phyloP scores from a whole-genome alignment of 2,797 vertebrate genomes.

The Rhynchonycteris naso region DNA sequence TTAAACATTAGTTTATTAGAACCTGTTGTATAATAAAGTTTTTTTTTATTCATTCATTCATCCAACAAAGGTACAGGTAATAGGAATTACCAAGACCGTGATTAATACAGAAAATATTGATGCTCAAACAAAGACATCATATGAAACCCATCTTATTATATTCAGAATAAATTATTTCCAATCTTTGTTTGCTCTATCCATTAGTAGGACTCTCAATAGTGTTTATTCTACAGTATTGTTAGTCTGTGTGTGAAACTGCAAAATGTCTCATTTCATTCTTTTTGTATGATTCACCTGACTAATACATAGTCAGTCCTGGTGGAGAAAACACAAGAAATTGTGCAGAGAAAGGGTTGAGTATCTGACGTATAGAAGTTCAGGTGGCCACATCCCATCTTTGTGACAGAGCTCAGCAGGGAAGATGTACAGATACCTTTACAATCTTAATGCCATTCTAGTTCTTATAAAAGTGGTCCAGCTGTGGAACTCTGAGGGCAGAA shows the following conservation, averaged over 20 bases:
- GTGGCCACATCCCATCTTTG: background rate
- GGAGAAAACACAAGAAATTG: background rate
- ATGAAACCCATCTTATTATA: background rate
- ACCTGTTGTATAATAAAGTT: background rate
- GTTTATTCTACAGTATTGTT: background rate
- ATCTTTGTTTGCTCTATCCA: background rate
- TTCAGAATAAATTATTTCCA: background rate
- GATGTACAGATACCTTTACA: fast-evolving
- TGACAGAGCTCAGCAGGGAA: background rate
- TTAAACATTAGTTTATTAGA: background rate
- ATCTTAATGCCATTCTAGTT: background rate
- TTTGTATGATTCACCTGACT: background rate
- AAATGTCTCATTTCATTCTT: background rate
- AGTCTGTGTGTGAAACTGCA: background rate
- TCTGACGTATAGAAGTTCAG: background rate
- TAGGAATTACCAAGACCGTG: background rate
- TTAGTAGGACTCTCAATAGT: background rate
- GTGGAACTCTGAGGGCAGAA: background rate
- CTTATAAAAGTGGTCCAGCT: background rate
- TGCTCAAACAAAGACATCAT: background rate
- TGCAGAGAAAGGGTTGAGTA: background rate
- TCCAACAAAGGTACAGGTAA: background rate
- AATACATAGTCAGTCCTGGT: too few species aligned
- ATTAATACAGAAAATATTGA: background rate
- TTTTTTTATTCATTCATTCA: background rate